phyloP scores from a whole-genome alignment of 2,888 invertebrate species.

The Synanthedon tipuliformis region DNA sequence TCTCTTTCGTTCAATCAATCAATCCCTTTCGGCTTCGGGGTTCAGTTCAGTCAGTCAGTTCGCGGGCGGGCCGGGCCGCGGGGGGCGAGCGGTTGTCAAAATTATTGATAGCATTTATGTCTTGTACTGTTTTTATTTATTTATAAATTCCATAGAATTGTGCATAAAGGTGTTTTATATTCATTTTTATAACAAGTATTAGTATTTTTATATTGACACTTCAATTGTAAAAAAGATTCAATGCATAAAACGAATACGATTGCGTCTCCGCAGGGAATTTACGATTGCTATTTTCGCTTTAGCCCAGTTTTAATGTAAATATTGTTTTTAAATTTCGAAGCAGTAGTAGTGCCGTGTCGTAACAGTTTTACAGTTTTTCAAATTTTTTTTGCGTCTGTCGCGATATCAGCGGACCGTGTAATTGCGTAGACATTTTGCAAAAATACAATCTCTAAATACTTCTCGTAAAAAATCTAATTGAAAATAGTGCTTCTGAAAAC shows the following conservation, averaged over 20 bases:
- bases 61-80: conserved; percentile 17
- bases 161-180: not conserved
- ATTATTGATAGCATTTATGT: no score
- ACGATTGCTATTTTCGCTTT: conserved; percentile 52
- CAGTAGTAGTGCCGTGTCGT: conserved; percentile 20
- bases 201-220: not conserved
- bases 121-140: no score
- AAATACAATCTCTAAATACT: conserved; percentile 29
- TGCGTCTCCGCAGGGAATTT: not conserved
- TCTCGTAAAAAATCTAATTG: no score
- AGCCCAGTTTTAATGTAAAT: conserved; percentile 57
- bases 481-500: conserved; percentile 6
- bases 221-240: not conserved
- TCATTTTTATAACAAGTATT: not conserved
- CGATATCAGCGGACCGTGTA: conserved; percentile 24
- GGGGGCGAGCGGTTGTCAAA: conserved; percentile 48
- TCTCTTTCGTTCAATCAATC: no score
- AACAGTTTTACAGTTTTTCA: conserved; percentile 15
- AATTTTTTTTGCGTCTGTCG: conserved; percentile 11
- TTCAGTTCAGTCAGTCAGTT: conserved; percentile 7
- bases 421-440: conserved; percentile 13
- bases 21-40: no score
- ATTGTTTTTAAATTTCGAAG: conserved; percentile 56
- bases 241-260: not conserved
- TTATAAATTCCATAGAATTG: not conserved